Evolutionary conservation across 1,140 invertebrate genomes (phyloP), one percentile per base, ranked within the genome.

Genomic region (Drosophila takahashii): DNA sequence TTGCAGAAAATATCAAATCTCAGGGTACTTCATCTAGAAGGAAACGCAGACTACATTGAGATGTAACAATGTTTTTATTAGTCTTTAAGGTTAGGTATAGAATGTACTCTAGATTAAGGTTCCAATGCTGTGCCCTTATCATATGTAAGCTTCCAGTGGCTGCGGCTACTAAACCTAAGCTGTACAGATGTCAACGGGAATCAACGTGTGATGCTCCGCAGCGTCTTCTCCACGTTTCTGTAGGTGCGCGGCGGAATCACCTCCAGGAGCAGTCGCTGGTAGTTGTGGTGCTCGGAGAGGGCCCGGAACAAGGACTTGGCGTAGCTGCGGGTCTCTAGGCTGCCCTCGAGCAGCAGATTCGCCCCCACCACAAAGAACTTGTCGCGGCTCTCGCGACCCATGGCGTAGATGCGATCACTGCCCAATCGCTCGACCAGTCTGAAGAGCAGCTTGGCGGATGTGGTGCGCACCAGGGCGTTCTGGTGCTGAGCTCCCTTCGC

Each of bases 311-410:
- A 93, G 53, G 94, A 94, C 41, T 95, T 94, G 1, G 95, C 95
- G 91, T 94, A 95, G 92, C 91, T 93, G 94, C 98, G 95, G 0
- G 97, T 96, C 71, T 98, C 96, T 16, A 97, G 94, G 90, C 96
- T 97, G 11, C 97, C 96, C 91, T 99, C 98, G 7, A 95, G 95
- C 1, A 98, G 92, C 62, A 98, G 94, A 79, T 96, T 96, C 0
- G 97, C 96, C 3, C 95, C 95, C 0, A 96, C 95, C 18, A 95
- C 94, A 34, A 99, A 92, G 37, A 98, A 93, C 76, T 96, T 95
- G 67, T 98, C 97, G 22, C 96, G 95, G 0, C 95, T 94, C 64
- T 99, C 98, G 71, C 95, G 94, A 0, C 95, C 94, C 79, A 97
- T 92, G 50, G 94, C 94, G 75, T 98, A 95, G 4, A 95, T 93